These are phyloP conservation scores for Alitta virens DNA, from an alignment of 2,888 invertebrate species.

Conservation along the genomic window DNA sequence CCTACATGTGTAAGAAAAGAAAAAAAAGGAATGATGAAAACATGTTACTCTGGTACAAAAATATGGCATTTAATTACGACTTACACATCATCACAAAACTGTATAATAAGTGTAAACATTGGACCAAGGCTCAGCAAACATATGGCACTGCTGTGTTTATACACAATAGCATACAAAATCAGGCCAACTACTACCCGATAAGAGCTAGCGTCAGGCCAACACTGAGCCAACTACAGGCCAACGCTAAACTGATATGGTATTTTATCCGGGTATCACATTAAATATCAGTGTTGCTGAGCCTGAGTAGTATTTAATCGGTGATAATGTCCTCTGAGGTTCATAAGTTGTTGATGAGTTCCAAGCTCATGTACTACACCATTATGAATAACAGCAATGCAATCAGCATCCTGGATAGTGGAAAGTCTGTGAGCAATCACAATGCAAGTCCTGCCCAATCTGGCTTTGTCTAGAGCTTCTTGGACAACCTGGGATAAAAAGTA, in stretches of 20 bases:
- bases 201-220: too few species aligned
- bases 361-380: slow-evolving; percentile 47
- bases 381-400: slow-evolving; percentile 60
- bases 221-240: too few species aligned
- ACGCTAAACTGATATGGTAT: too few species aligned
- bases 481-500: slow-evolving; percentile 70
- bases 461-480: slow-evolving; percentile 80
- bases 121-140: background rate
- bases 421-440: slow-evolving; percentile 85
- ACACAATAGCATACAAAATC: too few species aligned
- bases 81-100: too few species aligned
- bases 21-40: too few species aligned
- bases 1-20: too few species aligned
- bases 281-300: background rate
- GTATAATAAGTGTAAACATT: too few species aligned
- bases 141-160: slow-evolving; percentile 2
- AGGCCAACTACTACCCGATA: too few species aligned
- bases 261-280: too few species aligned
- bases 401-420: slow-evolving; percentile 78
- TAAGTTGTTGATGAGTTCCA: slow-evolving; percentile 44
- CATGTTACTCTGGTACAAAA: too few species aligned
- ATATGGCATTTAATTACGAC: too few species aligned
- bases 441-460: slow-evolving; percentile 74
- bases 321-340: slow-evolving; percentile 45
- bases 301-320: slow-evolving; percentile 45